Conservation (phyloP, 2,888 invertebrate species). For the Isotomurus palustris region DNA sequence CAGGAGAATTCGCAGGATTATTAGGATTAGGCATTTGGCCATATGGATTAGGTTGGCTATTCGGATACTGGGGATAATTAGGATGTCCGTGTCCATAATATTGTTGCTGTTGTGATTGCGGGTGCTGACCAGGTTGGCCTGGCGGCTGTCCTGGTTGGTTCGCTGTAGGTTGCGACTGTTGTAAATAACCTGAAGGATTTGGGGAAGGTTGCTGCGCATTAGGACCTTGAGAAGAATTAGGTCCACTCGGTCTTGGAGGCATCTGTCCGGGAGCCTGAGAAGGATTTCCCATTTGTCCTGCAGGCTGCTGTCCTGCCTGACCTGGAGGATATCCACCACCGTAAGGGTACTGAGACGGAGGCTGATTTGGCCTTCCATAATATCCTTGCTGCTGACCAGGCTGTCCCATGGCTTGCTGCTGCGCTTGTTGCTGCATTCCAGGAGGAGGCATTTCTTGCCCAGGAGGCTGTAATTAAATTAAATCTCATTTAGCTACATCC, state of each 20-base stretch:
- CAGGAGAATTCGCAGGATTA: slow-evolving; percentile 25
- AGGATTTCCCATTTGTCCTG: slow-evolving; percentile 49
- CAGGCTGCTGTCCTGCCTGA: slow-evolving; percentile 31
- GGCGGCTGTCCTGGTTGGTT: slow-evolving; percentile 56
- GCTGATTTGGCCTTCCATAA: slow-evolving; percentile 37
- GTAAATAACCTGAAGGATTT: slow-evolving; percentile 17
- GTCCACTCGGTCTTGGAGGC: slow-evolving; percentile 19
- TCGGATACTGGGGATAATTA: slow-evolving; percentile 40
- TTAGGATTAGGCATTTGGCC: slow-evolving; percentile 42
- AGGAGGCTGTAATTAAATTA: slow-evolving; percentile 23
- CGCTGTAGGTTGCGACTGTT: slow-evolving; percentile 17
- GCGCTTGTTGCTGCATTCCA: slow-evolving; percentile 33
- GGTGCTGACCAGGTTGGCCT: slow-evolving; percentile 61
- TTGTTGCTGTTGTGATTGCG: slow-evolving; percentile 29
- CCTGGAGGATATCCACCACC: slow-evolving; percentile 37
- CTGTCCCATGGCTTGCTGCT: slow-evolving; percentile 33
- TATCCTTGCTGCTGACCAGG: slow-evolving; percentile 38
- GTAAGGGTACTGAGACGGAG: slow-evolving; percentile 35
- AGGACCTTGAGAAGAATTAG: slow-evolving; percentile 49
- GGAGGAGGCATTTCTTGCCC: slow-evolving; percentile 33
- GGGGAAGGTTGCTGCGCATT: slow-evolving; percentile 49
- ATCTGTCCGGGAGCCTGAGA: slow-evolving; percentile 50
- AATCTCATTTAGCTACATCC: background rate
- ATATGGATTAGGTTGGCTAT: slow-evolving; percentile 39
- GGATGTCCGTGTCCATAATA: slow-evolving; percentile 40